phyloP scores from a whole-genome alignment of 2,888 invertebrate species.

The Rhamnusium bicolor region DNA sequence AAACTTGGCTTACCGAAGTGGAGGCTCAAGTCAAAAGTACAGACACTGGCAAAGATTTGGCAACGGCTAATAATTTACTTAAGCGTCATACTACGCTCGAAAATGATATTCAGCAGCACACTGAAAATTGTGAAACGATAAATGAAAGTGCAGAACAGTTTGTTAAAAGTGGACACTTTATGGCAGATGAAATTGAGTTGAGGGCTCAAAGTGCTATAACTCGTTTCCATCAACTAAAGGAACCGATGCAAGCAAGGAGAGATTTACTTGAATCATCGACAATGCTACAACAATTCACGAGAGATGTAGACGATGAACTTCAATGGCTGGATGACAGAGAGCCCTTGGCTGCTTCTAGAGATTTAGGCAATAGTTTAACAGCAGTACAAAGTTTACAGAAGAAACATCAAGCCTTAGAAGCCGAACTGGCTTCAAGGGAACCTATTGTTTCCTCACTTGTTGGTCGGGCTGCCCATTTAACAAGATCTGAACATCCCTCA shows the following conservation, averaged over 20 bases:
- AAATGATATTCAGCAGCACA: conserved; percentile 87
- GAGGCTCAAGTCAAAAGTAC: conserved; percentile 82
- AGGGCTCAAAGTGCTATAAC: conserved; percentile 80
- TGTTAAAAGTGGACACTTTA: conserved; percentile 87
- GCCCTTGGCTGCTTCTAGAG: conserved; percentile 79
- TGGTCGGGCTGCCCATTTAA: conserved; percentile 84
- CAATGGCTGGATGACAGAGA: conserved; percentile 91
- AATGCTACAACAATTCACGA: conserved; percentile 88
- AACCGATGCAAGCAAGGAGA: conserved; percentile 91
- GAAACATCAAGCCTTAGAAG: conserved; percentile 93
- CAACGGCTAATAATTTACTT: conserved; percentile 87
- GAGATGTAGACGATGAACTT: conserved; percentile 94
- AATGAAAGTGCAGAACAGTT: conserved; percentile 87
- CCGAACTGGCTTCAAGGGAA: conserved; percentile 90
- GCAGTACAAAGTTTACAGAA: conserved; percentile 93
- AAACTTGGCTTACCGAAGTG: conserved; percentile 93
- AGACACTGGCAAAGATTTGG: conserved; percentile 90
- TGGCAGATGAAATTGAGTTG: conserved; percentile 88
- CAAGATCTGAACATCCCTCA: conserved; percentile 90
- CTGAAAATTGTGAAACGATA: conserved; percentile 85
- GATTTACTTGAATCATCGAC: conserved; percentile 95
- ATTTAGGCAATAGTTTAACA: conserved; percentile 76
- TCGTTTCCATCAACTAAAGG: conserved; percentile 78
- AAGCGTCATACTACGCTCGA: conserved; percentile 89
- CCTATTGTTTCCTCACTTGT: conserved; percentile 84